Percentiles rank a stretch among this genome's conserved stretches.
Conservation (phyloP, 1,140 invertebrate genomes). For the Calephelis nemesis region DNA sequence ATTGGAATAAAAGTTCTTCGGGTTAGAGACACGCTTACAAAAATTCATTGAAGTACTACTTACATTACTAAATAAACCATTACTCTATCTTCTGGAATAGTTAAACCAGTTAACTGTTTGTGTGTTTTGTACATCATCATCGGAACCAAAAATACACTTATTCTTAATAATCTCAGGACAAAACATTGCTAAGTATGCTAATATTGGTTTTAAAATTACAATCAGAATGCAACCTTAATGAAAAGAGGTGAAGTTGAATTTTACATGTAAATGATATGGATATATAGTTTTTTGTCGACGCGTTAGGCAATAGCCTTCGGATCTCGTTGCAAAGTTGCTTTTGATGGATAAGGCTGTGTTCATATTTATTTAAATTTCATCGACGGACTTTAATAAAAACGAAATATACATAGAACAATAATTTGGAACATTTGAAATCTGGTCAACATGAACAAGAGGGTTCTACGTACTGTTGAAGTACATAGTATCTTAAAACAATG, state of each 20-base stretch:
- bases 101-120: no score
- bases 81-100: no score
- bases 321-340: constrained; percentile 12
- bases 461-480: no score
- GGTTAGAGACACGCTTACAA: no score
- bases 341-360: constrained; percentile 2
- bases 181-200: constrained; percentile 15
- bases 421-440: no score
- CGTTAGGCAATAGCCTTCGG: constrained; percentile 14
- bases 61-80: no score
- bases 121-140: neutral
- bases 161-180: constrained; percentile 2
- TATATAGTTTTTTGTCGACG: neutral
- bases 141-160: constrained; percentile 9
- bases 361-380: neutral
- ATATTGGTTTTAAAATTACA: neutral
- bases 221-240: neutral
- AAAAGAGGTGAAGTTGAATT: neutral
- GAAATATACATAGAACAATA: no score
- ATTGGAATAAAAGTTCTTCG: no score
- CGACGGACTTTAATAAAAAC: no score
- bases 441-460: no score
- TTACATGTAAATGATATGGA: neutral
- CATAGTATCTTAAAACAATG: no score
- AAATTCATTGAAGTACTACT: no score